Evolutionary conservation across 2,888 invertebrate genomes (phyloP).

Genomic region (Tachina fera): DNA sequence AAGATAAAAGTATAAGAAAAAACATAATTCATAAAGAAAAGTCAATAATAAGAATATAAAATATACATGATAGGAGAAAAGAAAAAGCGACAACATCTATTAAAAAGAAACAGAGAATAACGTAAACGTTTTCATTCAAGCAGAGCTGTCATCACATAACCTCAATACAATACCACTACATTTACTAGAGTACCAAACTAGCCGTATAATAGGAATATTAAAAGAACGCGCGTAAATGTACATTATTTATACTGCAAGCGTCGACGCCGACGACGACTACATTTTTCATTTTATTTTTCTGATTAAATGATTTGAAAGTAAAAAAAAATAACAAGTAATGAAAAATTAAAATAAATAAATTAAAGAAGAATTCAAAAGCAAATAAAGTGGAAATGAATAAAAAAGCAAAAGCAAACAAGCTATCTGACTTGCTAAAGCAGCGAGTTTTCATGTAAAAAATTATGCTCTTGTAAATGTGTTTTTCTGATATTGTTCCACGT

Average conservation of each 20-base stretch:
- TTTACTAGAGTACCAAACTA: slow-evolving; percentile 20
- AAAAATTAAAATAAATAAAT: slow-evolving; percentile 55
- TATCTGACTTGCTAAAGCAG: slow-evolving; percentile 46
- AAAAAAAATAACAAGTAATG: slow-evolving; percentile 51
- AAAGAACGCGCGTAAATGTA: slow-evolving; percentile 66
- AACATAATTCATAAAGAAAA: slow-evolving; percentile 67
- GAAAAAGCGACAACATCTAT: slow-evolving; percentile 72
- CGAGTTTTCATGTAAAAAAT: slow-evolving; percentile 45
- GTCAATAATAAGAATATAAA: slow-evolving; percentile 67
- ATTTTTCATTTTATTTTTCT: slow-evolving; percentile 10
- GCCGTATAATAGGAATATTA: slow-evolving; percentile 24
- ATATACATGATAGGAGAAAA: slow-evolving; percentile 59
- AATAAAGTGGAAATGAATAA: slow-evolving; percentile 62
- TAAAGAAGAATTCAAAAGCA: slow-evolving; percentile 58
- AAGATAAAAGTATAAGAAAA: slow-evolving; percentile 66
- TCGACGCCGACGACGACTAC: slow-evolving; percentile 32
- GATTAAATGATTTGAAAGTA: slow-evolving; percentile 31
- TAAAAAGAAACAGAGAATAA: slow-evolving; percentile 44
- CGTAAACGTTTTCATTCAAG: slow-evolving; percentile 56
- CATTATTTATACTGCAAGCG: slow-evolving; percentile 40
- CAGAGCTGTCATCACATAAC: slow-evolving; percentile 64
- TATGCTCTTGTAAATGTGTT: slow-evolving; percentile 46
- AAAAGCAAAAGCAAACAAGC: slow-evolving; percentile 49
- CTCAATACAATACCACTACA: slow-evolving; percentile 57
- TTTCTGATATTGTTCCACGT: not conserved